Conservation (phyloP, 1,140 invertebrate species). For the Maniola jurtina region DNA sequence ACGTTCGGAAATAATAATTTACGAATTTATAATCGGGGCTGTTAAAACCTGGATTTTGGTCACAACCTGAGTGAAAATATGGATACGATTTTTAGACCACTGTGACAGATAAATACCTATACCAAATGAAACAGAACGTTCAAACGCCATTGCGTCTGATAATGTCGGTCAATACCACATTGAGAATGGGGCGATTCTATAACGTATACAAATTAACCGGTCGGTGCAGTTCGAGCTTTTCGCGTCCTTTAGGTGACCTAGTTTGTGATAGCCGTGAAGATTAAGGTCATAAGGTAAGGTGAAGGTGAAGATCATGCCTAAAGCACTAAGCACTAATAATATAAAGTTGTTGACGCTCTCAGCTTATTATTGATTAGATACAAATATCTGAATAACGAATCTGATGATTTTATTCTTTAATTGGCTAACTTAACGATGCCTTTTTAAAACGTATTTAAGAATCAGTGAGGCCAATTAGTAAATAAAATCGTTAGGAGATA, state of each 20-base stretch:
- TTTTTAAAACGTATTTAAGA: too few relatives aligned
- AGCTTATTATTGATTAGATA: too few relatives aligned
- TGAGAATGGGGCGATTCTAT: slow-evolving; percentile 24
- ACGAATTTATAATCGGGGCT: too few relatives aligned
- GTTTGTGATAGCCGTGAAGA: slow-evolving; percentile 17
- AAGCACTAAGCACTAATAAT: not conserved
- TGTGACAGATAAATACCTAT: not conserved
- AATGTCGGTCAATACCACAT: slow-evolving; percentile 23
- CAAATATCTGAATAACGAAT: too few relatives aligned
- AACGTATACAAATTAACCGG: slow-evolving; percentile 26
- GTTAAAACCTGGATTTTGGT: too few relatives aligned
- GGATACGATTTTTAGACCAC: too few relatives aligned
- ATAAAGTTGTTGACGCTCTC: not conserved
- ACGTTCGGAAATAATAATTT: too few relatives aligned
- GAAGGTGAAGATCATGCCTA: not conserved
- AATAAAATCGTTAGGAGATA: too few relatives aligned
- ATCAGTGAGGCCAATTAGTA: too few relatives aligned
- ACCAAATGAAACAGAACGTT: not conserved
- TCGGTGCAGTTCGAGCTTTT: slow-evolving; percentile 24
- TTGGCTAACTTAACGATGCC: too few relatives aligned
- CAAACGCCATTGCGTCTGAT: slow-evolving; percentile 11
- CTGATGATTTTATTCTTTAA: too few relatives aligned
- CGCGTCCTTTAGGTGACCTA: slow-evolving; percentile 31
- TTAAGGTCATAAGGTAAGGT: slow-evolving; percentile 35
- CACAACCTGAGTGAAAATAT: too few relatives aligned